Evolutionary conservation across 2,113 vertebrate species (phyloP).

Genomic region (Apus apus): DNA sequence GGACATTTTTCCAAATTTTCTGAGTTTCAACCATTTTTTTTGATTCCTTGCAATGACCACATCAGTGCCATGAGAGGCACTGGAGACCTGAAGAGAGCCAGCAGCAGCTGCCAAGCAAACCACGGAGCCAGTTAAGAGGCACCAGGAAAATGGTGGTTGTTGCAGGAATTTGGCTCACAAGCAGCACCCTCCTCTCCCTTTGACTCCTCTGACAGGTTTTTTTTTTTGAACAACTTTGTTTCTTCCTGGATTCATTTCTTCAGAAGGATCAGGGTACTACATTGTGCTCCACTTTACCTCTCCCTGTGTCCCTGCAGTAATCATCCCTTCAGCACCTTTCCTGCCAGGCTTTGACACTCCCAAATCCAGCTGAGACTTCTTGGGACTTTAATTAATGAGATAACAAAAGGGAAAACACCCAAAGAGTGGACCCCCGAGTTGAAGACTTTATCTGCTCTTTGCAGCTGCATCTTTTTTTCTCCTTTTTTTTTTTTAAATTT

Average conservation of each 20-base stretch:
- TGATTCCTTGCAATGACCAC: not conserved
- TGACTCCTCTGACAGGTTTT: not conserved
- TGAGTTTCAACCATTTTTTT: not conserved
- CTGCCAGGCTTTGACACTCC: not conserved
- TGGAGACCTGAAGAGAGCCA: too few species aligned
- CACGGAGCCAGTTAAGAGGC: too few species aligned
- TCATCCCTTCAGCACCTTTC: conserved; percentile 25
- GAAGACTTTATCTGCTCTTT: conserved; percentile 91
- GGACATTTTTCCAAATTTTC: not conserved
- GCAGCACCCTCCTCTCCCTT: not conserved
- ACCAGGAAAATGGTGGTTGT: not conserved
- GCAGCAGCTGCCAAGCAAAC: not conserved
- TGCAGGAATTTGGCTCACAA: not conserved
- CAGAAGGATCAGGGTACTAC: not conserved
- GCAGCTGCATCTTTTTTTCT: conserved; percentile 82
- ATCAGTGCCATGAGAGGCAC: not conserved
- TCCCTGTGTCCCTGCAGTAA: not conserved
- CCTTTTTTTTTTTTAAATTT: too few species aligned
- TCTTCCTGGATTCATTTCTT: not conserved
- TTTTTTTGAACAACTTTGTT: not conserved
- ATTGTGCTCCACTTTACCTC: not conserved
- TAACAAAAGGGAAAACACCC: conserved; percentile 65
- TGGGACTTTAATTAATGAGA: conserved; percentile 58
- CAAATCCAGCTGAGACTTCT: not conserved
- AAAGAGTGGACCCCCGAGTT: conserved; percentile 31